A percentile compares a stretch with the other conserved stretches of the same genome.
These are phyloP conservation scores for Trachelipus rathkii DNA, from an alignment of 1,140 invertebrate species.

Conservation along the genomic window DNA sequence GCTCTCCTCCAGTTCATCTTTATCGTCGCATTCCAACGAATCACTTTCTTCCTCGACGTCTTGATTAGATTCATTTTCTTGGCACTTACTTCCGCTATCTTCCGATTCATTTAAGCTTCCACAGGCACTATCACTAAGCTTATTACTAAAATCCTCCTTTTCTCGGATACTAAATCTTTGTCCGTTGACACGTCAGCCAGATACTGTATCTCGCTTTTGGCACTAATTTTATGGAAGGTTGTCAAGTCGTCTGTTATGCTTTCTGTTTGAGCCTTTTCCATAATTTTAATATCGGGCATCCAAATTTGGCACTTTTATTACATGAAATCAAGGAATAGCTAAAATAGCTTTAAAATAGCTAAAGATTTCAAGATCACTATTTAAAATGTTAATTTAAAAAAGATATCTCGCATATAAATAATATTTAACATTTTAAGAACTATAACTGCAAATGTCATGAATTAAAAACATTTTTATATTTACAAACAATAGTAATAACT, in stretches of 20 bases:
- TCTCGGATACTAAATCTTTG: not conserved
- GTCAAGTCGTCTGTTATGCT: not conserved
- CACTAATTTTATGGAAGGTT: not conserved
- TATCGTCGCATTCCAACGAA: not conserved
- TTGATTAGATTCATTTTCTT: not conserved
- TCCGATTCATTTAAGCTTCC: not conserved
- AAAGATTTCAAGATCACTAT: no score
- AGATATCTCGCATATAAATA: no score
- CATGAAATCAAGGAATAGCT: no score
- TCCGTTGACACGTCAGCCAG: not conserved
- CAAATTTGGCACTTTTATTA: not conserved
- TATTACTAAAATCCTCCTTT: constrained; percentile 5
- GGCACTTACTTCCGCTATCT: constrained; percentile 1
- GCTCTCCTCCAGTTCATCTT: not conserved
- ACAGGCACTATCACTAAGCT: not conserved
- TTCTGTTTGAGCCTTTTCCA: not conserved
- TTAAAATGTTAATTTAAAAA: no score
- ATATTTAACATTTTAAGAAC: no score
- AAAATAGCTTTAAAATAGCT: no score
- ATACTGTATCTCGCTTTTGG: not conserved
- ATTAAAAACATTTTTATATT: no score
- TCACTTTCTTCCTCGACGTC: not conserved
- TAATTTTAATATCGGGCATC: not conserved
- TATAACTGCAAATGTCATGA: no score
- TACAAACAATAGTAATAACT: no score